Conservation (phyloP, 1,140 invertebrate species). For the Danaus melanippus region DNA sequence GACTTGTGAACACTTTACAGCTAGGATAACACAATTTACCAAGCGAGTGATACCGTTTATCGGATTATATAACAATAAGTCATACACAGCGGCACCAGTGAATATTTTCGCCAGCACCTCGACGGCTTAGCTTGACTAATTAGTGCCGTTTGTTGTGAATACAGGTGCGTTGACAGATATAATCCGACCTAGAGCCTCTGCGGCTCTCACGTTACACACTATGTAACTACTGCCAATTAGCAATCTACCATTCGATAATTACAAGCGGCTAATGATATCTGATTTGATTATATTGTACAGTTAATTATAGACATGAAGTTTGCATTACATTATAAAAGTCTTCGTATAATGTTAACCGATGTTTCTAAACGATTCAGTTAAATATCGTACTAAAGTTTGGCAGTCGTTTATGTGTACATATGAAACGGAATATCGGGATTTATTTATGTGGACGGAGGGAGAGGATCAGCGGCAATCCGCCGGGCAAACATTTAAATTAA, state of each 20-base stretch:
- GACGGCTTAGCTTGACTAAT: conserved; percentile 59
- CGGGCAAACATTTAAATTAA: conserved; percentile 69
- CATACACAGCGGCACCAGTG: conserved; percentile 41
- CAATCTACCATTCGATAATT: background rate
- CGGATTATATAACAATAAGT: conserved; percentile 65
- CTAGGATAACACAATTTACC: conserved; percentile 64
- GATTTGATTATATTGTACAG: background rate
- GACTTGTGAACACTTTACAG: conserved; percentile 64
- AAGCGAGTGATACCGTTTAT: conserved; percentile 54
- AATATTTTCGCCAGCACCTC: conserved; percentile 56
- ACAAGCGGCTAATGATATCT: background rate
- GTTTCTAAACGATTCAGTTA: no score
- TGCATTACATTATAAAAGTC: no score
- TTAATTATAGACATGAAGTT: background rate
- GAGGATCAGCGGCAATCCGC: conserved; percentile 40
- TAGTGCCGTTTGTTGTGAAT: conserved; percentile 47
- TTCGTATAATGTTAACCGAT: background rate
- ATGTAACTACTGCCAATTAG: no score
- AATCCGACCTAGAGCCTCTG: conserved; percentile 33
- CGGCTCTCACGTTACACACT: background rate
- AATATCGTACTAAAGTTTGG: conserved; percentile 1
- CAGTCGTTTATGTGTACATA: conserved; percentile 8
- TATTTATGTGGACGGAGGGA: conserved; percentile 34
- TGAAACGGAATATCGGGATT: conserved; percentile 26
- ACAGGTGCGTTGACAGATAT: conserved; percentile 54